These are phyloP conservation scores for Leguminivora glycinivorella DNA, from an alignment of 1,140 invertebrate genomes.

Conservation along the genomic window DNA sequence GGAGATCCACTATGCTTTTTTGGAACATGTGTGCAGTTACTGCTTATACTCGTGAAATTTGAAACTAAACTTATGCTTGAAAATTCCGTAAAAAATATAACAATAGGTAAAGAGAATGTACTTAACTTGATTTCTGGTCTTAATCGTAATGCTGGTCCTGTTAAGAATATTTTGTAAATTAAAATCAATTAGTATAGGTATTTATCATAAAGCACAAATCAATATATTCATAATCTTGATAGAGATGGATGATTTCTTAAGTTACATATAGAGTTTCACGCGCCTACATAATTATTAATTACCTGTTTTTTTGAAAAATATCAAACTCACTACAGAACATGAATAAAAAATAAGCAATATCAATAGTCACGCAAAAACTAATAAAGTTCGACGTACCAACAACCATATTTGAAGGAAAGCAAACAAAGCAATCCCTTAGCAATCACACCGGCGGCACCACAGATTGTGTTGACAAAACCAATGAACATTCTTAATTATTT, in stretches of 20 bases:
- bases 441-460: constrained; percentile 47
- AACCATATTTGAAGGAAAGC: constrained; percentile 55
- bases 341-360: neutral
- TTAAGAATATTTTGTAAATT: too few species aligned
- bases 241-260: too few species aligned
- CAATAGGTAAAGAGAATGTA: too few species aligned
- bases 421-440: constrained; percentile 62
- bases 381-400: constrained; percentile 54
- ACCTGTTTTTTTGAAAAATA: neutral
- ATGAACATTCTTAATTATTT: constrained; percentile 78
- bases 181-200: too few species aligned
- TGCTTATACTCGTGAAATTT: constrained; percentile 4
- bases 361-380: constrained; percentile 44
- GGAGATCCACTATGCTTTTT: constrained; percentile 38
- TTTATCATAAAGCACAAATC: too few species aligned
- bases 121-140: too few species aligned
- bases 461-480: constrained; percentile 73
- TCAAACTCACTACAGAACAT: neutral
- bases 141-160: too few species aligned
- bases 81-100: too few species aligned
- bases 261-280: too few species aligned
- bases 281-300: too few species aligned
- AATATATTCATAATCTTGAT: too few species aligned
- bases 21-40: constrained; percentile 3
- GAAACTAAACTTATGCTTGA: neutral